Evolutionary conservation across 2,113 vertebrate species (phyloP).

Genomic region (Carassius gibelio): DNA sequence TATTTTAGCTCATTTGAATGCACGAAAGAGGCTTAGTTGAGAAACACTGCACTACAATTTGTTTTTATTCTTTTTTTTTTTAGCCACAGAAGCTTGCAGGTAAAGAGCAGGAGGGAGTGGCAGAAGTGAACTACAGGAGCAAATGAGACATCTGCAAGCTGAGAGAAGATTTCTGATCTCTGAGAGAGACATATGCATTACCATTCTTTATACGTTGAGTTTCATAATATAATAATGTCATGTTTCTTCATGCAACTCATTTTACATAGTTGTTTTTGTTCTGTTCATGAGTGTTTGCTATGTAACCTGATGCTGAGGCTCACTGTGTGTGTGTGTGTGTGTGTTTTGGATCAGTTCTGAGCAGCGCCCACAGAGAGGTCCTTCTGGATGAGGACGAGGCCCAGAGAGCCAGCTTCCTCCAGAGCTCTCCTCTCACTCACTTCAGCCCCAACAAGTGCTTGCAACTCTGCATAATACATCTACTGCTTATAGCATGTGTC

Average conservation of each 20-base stretch:
- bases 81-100: no score
- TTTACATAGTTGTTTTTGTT: no score
- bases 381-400: conserved; percentile 92
- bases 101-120: no score
- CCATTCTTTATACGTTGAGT: neutral
- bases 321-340: neutral
- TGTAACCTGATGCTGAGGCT: neutral
- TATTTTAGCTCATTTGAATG: no score
- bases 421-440: conserved; percentile 77
- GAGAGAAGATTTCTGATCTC: conserved; percentile 81
- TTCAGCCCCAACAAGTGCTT: neutral
- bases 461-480: neutral
- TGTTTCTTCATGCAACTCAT: neutral
- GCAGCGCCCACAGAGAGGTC: conserved; percentile 83
- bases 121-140: no score
- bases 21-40: no score
- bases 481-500: neutral
- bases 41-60: no score
- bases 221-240: neutral
- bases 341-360: conserved; percentile 71
- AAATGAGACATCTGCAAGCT: no score
- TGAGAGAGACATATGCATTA: conserved; percentile 77
- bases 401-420: conserved; percentile 86
- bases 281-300: no score
- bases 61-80: no score